A percentile compares a stretch with the other conserved stretches of the same genome.
phyloP scores from a whole-genome alignment of 1,140 invertebrate genomes.

The Copidosoma floridanum region DNA sequence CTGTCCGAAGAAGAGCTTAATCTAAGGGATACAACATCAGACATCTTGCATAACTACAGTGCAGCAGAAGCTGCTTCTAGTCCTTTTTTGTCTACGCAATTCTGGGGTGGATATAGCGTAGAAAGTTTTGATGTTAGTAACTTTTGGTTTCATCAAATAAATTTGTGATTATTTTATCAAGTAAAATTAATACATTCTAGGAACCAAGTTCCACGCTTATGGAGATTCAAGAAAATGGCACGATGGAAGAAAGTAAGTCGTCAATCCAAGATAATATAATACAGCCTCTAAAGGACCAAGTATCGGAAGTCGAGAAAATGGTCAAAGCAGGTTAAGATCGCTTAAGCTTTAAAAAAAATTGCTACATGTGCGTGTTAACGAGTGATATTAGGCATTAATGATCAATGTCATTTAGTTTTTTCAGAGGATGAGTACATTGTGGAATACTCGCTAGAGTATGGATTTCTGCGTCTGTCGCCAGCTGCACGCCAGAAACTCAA shows the following conservation, averaged over 20 bases:
- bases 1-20: conserved; percentile 37
- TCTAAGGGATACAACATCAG: conserved; percentile 31
- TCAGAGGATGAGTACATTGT: conserved; percentile 93
- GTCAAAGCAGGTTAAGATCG: conserved; percentile 49
- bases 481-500: conserved; percentile 79
- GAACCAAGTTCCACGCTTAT: conserved; percentile 2
- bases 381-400: conserved; percentile 8
- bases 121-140: conserved; percentile 5
- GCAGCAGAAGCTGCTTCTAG: conserved; percentile 42
- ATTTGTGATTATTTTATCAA: too few relatives aligned
- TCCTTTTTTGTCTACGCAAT: conserved; percentile 44
- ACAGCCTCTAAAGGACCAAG: conserved; percentile 48
- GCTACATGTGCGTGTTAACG: not conserved
- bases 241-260: conserved; percentile 33
- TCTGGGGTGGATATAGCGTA: conserved; percentile 38
- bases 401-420: conserved; percentile 61
- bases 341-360: not conserved
- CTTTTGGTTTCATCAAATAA: too few relatives aligned
- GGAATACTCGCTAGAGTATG: conserved; percentile 97
- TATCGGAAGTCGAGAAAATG: conserved; percentile 53
- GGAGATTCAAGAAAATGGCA: conserved; percentile 33
- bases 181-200: not conserved
- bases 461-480: conserved; percentile 87
- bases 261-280: conserved; percentile 39
- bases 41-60: conserved; percentile 41